Percentiles rank a stretch among this genome's conserved stretches.
Conservation (phyloP, 2,113 vertebrate species). For the Tragelaphus imberbis region DNA sequence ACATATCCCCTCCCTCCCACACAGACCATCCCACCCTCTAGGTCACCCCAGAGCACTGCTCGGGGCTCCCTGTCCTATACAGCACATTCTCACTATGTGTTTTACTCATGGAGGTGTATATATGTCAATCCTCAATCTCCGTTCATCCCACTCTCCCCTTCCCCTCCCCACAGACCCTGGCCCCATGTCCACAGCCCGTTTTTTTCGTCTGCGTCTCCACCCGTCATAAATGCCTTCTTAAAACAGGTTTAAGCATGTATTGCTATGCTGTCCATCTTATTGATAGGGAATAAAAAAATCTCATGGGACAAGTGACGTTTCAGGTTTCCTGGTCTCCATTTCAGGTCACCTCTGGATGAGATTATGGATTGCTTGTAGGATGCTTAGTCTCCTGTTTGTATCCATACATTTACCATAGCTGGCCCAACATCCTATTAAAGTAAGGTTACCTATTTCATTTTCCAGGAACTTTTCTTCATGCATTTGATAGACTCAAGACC, state of each 20-base stretch:
- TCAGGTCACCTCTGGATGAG: background rate
- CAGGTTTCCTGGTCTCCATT: background rate
- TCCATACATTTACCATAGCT: background rate
- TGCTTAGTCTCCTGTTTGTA: background rate
- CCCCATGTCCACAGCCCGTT: background rate
- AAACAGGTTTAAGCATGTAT: background rate
- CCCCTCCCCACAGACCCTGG: background rate
- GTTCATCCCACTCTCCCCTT: background rate
- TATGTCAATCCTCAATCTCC: background rate
- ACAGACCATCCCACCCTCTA: background rate
- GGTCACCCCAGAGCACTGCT: background rate
- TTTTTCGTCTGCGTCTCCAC: rapidly evolving
- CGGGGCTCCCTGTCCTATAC: background rate
- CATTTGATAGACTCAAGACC: background rate
- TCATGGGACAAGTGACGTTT: background rate
- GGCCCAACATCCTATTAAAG: background rate
- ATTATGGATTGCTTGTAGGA: background rate
- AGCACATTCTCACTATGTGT: background rate
- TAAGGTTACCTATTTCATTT: background rate
- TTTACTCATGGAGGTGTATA: background rate
- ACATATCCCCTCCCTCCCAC: background rate
- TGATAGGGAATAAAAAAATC: background rate
- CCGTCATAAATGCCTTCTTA: background rate
- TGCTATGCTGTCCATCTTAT: background rate
- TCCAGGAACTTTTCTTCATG: background rate